Conservation (phyloP, 2,113 vertebrate genomes). For the Neotoma lepida region DNA sequence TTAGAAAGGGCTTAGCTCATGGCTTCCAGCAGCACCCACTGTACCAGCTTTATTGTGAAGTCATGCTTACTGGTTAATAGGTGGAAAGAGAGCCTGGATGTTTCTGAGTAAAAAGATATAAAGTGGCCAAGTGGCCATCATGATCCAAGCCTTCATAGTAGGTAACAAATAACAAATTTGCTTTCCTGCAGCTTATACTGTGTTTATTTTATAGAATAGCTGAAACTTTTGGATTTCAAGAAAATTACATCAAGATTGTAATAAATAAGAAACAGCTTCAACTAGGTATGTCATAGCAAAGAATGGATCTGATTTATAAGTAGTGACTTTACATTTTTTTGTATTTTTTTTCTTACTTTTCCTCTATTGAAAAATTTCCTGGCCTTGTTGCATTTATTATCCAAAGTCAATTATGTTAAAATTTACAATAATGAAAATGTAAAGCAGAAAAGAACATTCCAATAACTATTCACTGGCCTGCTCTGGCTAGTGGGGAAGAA, state of each 20-base stretch:
- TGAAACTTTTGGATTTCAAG: constrained; percentile 85
- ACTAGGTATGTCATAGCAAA: constrained; percentile 82
- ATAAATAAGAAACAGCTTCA: constrained; percentile 90
- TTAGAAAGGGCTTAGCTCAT: neutral
- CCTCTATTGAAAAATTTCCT: neutral
- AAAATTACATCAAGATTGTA: constrained; percentile 88
- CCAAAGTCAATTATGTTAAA: neutral
- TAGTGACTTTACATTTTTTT: neutral
- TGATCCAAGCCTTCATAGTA: neutral
- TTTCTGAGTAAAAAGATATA: neutral
- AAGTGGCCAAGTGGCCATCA: neutral
- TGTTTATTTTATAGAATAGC: constrained; percentile 86
- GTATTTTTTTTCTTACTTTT: neutral
- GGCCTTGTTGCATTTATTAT: neutral
- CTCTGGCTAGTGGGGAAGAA: neutral
- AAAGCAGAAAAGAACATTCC: neutral
- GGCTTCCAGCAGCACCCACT: neutral
- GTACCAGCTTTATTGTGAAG: neutral
- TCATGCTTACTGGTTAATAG: neutral
- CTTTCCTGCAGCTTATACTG: constrained; percentile 30
- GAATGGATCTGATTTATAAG: neutral
- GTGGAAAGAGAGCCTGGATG: neutral
- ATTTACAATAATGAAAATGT: neutral
- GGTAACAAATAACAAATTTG: neutral
- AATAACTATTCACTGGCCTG: neutral